Base-by-base conservation (phyloP, 2,888 invertebrate genomes). In the Fabriciana adippe region DNA sequence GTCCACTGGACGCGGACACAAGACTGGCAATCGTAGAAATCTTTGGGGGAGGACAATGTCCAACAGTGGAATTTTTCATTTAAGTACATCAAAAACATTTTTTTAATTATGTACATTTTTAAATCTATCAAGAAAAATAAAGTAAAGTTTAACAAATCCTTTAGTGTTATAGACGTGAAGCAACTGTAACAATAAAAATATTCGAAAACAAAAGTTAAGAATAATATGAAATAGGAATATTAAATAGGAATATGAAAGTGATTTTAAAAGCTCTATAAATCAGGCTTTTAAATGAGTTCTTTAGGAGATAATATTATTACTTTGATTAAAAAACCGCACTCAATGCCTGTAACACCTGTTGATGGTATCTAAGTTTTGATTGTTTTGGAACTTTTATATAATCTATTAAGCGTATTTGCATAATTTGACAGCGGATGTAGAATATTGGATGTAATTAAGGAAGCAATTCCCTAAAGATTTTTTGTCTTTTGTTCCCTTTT, bases 371-470 rank as follows among this genome's bases (percentile, higher is more conserved):
- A 74, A 81, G 75, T 82, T 81, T 77, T 75, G 82, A 83, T 81
- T 81, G 80, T 81, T 82, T 83, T 73, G 74, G 72, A 84, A 82
- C 80, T 83, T 82, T 76, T 79, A 79, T 77, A 79, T 80, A 82
- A 82, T 85, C 84, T 82, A 83, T 80, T 80, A 81, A 79, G 74
- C 74, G 71, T 70, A 82, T 85, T 85, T 84, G 79, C 85, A 85
- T 84, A 85, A 83, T 81, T 77, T 71, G 66, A 66, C 51, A 55
- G 54, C 35, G 45, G 63, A 55, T 41, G 48, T 47, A 41, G 62
- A 50, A 50, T 14, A 55, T 55, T 54, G 64, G 48, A 64, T 61
- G 51, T 61, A 61, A 61, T 61, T 61, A 61, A 35, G 61, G 35
- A 41, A 53, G 35, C 18, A 61, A 61, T 21, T 61, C 18, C 61